Evolutionary conservation across 2,797 vertebrate species (phyloP).

Genomic region (Chiloscyllium punctatum): DNA sequence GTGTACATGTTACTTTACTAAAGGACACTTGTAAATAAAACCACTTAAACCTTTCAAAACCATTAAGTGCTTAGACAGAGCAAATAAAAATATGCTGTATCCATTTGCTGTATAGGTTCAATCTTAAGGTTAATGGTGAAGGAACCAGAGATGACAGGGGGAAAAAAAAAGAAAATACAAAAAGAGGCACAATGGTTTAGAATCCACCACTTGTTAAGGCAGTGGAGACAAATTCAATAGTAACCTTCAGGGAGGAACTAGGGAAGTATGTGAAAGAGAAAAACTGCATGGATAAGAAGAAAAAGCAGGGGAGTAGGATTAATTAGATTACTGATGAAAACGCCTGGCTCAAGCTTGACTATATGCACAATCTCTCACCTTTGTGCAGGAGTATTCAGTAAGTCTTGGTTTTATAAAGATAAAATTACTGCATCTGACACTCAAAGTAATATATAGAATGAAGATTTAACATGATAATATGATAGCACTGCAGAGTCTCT

Average conservation of each 20-base stretch:
- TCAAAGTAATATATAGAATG: too few species aligned
- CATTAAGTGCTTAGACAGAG: neutral
- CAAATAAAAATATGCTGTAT: neutral
- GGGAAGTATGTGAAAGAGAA: neutral
- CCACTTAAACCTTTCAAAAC: neutral
- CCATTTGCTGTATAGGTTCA: neutral
- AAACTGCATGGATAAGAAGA: too few species aligned
- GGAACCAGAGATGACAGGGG: neutral
- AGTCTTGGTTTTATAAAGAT: too few species aligned
- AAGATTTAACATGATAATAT: too few species aligned
- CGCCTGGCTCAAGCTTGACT: neutral
- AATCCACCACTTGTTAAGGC: neutral
- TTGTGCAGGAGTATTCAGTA: neutral
- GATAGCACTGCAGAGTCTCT: too few species aligned
- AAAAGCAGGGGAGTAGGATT: neutral
- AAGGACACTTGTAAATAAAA: too few species aligned
- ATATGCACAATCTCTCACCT: neutral
- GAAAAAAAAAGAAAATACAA: neutral
- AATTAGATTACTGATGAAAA: neutral
- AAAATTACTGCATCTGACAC: too few species aligned
- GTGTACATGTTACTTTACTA: too few species aligned
- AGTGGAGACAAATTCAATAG: neutral
- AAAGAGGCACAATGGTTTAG: neutral
- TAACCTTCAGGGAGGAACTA: neutral
- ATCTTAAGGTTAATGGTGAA: neutral